Evolutionary conservation across 1,140 invertebrate genomes (phyloP).

Genomic region (Papilio polyxenes): DNA sequence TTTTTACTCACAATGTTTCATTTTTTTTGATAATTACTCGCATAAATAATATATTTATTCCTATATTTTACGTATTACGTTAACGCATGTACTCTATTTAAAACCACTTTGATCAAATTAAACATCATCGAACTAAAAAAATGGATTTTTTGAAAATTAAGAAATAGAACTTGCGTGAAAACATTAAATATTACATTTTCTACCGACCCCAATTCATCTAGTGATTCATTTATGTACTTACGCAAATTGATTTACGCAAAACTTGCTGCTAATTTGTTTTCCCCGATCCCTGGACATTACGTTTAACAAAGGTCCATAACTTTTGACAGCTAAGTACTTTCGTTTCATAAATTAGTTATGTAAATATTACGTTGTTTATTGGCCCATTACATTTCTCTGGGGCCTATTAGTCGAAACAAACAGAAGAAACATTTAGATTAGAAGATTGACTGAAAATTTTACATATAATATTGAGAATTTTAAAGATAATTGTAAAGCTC

Average conservation of each 20-base stretch:
- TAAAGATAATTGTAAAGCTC: not conserved
- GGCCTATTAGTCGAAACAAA: not conserved
- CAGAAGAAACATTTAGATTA: not conserved
- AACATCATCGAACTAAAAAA: not conserved
- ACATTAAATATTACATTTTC: not conserved
- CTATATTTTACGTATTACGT: too few relatives aligned
- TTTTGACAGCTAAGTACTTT: conserved; percentile 22
- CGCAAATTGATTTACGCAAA: conserved; percentile 4
- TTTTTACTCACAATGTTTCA: too few relatives aligned
- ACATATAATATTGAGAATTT: not conserved
- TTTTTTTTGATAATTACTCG: too few relatives aligned
- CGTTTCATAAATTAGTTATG: conserved; percentile 23
- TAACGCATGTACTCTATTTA: too few relatives aligned
- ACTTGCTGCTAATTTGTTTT: conserved; percentile 14
- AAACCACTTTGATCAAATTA: not conserved
- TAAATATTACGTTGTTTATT: conserved; percentile 7
- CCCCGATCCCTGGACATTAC: conserved; percentile 7
- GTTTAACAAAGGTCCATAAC: conserved; percentile 2
- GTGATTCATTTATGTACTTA: not conserved
- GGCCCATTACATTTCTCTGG: not conserved
- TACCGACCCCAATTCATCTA: not conserved
- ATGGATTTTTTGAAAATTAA: not conserved
- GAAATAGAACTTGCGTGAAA: not conserved
- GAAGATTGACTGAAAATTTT: not conserved
- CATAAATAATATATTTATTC: too few relatives aligned